Conservation (phyloP, 2,113 vertebrate genomes). For the Vimba vimba region DNA sequence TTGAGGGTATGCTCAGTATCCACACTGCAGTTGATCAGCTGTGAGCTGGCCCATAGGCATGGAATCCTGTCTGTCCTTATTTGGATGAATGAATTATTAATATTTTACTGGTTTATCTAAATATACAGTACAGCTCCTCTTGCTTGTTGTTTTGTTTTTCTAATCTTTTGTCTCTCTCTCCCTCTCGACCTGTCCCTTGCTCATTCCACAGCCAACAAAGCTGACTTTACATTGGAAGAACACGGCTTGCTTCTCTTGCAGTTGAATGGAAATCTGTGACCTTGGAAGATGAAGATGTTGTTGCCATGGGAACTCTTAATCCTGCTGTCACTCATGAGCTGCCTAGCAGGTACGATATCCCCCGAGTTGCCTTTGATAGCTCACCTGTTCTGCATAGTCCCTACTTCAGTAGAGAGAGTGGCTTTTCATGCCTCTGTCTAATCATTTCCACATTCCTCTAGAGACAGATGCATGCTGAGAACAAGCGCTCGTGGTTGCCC, state of each 20-base stretch:
- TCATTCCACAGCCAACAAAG: slow-evolving; percentile 61
- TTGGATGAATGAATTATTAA: slow-evolving; percentile 76
- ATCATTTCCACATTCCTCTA: slow-evolving; percentile 47
- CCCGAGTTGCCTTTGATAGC: slow-evolving; percentile 78
- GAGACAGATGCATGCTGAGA: slow-evolving; percentile 29
- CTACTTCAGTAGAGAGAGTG: slow-evolving; percentile 46
- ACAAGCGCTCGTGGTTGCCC: background rate
- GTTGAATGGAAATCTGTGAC: slow-evolving; percentile 84
- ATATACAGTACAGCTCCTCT: slow-evolving; percentile 41
- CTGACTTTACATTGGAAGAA: slow-evolving; percentile 58
- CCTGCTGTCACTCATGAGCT: slow-evolving; percentile 88
- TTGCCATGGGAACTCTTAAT: slow-evolving; percentile 95
- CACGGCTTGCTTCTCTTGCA: slow-evolving; percentile 56
- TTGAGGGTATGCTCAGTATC: slow-evolving; percentile 65
- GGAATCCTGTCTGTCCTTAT: slow-evolving; percentile 64
- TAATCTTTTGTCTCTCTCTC: slow-evolving; percentile 22
- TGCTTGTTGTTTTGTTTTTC: slow-evolving; percentile 34
- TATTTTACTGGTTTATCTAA: slow-evolving; percentile 60
- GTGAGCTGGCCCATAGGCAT: slow-evolving; percentile 59
- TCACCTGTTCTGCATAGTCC: slow-evolving; percentile 77
- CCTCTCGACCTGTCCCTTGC: background rate
- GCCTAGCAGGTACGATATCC: slow-evolving; percentile 84
- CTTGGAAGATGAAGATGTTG: slow-evolving; percentile 91
- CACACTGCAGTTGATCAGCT: slow-evolving; percentile 63
- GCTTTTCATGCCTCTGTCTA: slow-evolving; percentile 44